phyloP scores from a whole-genome alignment of 2,113 vertebrate species.

The Copsychus sechellarum region DNA sequence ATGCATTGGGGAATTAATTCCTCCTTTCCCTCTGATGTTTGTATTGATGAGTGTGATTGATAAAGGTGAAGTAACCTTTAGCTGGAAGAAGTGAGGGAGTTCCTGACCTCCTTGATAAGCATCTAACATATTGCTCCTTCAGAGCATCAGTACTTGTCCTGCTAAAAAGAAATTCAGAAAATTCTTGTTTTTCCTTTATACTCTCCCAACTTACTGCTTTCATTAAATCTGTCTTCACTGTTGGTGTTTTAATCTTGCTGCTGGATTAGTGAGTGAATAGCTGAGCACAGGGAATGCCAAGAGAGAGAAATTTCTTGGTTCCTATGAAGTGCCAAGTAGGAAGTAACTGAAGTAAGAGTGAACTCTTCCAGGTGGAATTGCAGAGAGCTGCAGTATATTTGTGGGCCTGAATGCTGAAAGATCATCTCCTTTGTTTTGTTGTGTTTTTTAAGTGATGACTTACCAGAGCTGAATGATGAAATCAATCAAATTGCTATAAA shows the following conservation, averaged over 20 bases:
- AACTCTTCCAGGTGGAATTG: neutral
- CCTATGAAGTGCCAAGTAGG: neutral
- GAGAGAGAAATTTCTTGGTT: neutral
- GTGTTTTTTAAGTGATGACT: neutral
- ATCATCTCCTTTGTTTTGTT: neutral
- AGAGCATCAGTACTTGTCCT: neutral
- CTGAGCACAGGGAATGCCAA: neutral
- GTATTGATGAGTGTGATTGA: neutral
- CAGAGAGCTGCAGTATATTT: neutral
- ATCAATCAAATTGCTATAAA: neutral
- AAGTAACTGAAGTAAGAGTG: neutral
- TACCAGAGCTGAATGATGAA: neutral
- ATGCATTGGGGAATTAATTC: neutral
- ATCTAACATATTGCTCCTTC: neutral
- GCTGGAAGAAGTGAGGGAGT: neutral
- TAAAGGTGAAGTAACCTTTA: neutral
- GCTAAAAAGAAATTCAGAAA: neutral
- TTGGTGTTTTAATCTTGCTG: neutral
- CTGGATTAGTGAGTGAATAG: neutral
- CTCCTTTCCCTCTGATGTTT: neutral
- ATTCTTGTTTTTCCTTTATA: neutral
- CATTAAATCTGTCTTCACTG: neutral
- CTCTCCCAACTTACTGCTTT: neutral
- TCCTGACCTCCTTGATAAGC: neutral
- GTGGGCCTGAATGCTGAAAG: neutral